A percentile compares a stretch with the other conserved stretches of the same genome.
Conservation (phyloP, 2,888 invertebrate genomes). For the Catocala sponsa region DNA sequence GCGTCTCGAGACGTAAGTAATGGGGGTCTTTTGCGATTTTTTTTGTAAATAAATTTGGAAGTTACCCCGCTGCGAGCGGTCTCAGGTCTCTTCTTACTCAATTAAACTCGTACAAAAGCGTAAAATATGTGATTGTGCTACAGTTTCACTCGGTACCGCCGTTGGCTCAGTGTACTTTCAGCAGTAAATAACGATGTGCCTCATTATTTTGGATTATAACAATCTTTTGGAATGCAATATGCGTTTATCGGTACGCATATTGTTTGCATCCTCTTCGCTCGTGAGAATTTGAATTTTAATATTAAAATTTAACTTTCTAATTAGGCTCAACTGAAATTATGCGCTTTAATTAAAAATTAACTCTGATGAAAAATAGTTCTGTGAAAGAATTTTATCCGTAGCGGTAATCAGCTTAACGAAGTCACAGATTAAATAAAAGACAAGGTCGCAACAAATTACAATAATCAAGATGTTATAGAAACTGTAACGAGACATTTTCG, state of each 20-base stretch:
- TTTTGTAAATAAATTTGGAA: constrained; percentile 82
- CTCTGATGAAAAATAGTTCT: constrained; percentile 19
- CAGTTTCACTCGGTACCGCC: constrained; percentile 72
- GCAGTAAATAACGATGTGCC: constrained; percentile 79
- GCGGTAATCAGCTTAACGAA: constrained; percentile 15
- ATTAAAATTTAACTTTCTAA: constrained; percentile 48
- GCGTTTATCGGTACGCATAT: constrained; percentile 50
- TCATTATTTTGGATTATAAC: constrained; percentile 82
- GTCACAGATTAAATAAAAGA: constrained; percentile 21
- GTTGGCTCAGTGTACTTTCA: constrained; percentile 67
- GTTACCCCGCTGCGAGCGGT: constrained; percentile 82
- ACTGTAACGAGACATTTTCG: constrained; percentile 57
- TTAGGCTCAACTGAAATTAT: constrained; percentile 40
- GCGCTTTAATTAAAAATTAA: constrained; percentile 47
- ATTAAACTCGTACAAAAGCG: constrained; percentile 84
- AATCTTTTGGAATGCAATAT: constrained; percentile 80
- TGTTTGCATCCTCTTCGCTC: constrained; percentile 40
- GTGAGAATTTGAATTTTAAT: constrained; percentile 53
- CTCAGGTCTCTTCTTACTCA: constrained; percentile 80
- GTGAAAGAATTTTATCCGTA: constrained; percentile 16
- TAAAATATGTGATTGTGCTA: constrained; percentile 85
- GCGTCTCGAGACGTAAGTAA: constrained; percentile 80
- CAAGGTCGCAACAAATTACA: constrained; percentile 47
- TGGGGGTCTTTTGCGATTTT: constrained; percentile 79
- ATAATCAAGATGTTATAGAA: constrained; percentile 60